These are phyloP conservation scores for Rhamnusium bicolor DNA, from an alignment of 2,888 invertebrate genomes.

Conservation along the genomic window DNA sequence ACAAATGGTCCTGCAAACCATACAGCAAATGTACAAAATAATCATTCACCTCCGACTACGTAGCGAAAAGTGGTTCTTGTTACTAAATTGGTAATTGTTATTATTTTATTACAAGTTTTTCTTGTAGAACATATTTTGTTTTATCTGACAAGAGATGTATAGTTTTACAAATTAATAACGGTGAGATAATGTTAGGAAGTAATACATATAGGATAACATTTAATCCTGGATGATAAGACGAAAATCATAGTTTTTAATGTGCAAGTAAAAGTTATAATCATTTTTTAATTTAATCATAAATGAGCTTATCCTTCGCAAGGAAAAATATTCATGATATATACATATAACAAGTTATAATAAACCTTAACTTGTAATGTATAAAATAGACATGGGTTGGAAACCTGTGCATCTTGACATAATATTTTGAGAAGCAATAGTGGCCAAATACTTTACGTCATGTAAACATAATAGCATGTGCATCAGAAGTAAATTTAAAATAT, in stretches of 20 bases:
- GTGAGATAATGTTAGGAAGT: slow-evolving; percentile 16
- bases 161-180: slow-evolving; percentile 4
- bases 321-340: not conserved
- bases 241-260: not conserved
- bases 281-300: not conserved
- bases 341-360: not conserved
- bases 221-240: not conserved
- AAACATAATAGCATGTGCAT: too few relatives aligned
- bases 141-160: slow-evolving; percentile 13
- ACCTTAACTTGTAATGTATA: not conserved
- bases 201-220: not conserved
- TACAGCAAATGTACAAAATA: slow-evolving; percentile 52
- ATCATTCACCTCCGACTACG: slow-evolving; percentile 63
- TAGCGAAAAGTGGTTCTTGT: slow-evolving; percentile 55
- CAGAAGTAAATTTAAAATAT: too few relatives aligned
- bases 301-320: not conserved
- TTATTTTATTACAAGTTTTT: slow-evolving; percentile 15
- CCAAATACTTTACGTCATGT: too few relatives aligned
- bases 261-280: not conserved
- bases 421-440: too few relatives aligned
- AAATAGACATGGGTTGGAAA: not conserved
- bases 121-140: slow-evolving; percentile 17
- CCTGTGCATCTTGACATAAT: not conserved
- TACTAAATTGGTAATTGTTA: slow-evolving; percentile 23
- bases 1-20: slow-evolving; percentile 58